Base-by-base conservation (phyloP, 2,888 invertebrate genomes). In the Drosophila leonis region DNA sequence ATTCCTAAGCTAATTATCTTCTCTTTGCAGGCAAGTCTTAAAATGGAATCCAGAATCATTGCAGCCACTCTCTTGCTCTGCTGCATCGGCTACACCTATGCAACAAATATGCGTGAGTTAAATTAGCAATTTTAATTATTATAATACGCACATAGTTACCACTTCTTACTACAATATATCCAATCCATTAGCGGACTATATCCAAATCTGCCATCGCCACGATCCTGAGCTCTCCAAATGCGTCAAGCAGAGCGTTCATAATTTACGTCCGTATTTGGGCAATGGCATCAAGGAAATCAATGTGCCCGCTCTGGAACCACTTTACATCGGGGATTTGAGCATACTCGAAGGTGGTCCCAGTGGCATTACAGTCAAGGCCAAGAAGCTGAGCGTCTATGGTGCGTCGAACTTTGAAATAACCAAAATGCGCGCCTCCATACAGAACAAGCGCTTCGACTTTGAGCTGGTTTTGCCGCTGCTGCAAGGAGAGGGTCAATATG, bases 231-330 rank as follows among this genome's bases (percentile, higher is more conserved):
- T 96, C 48, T 94, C 94, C 76, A 94, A 94, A 33, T 97, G 97
- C 84, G 93, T 96, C 0, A 93, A 93, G 80, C 92, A 94, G 20
- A 95, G 95, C 6, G 93, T 97, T 6, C 95, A 96, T 72, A 93
- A 93, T 0, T 92, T 96, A 81, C 94, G 94, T 24, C 95, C 95
- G 0, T 93, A 95, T 68, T 91, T 97, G 35, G 93, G 93, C 0
- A 89, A 93, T 7, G 97, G 97, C 10, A 95, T 97, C 41, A 94
- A 95, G 1, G 95, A 95, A 83, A 92, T 96, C 9, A 94, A 94
- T 33, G 94, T 96, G 13, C 96, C 96, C 0, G 93, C 95, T 0
- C 93, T 96, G 80, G 97, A 97, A 73, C 97, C 97, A 0, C 94
- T 97, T 68, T 93, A 92, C 29, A 94, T 97, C 13, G 95, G 96